Evolutionary conservation across 2,888 invertebrate genomes (phyloP).

Genomic region (Lypha dubia): DNA sequence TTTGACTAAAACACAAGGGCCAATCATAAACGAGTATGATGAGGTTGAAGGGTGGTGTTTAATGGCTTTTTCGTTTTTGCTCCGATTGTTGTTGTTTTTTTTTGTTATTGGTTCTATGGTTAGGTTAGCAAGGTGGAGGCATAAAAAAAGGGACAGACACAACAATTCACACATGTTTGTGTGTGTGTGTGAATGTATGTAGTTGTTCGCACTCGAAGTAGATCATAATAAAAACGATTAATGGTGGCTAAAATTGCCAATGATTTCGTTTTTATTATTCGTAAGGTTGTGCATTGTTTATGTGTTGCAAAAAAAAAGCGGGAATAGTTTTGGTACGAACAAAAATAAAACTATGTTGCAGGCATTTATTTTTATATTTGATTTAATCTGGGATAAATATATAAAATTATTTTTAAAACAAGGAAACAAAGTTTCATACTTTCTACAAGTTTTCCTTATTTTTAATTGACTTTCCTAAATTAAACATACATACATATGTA

Average conservation of each 20-base stretch:
- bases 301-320: not conserved
- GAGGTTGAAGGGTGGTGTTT: slow-evolving; percentile 68
- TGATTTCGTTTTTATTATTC: slow-evolving; percentile 19
- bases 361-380: not conserved
- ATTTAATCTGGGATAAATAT: too few species aligned
- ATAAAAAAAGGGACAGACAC: slow-evolving; percentile 13
- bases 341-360: not conserved
- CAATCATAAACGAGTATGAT: slow-evolving; percentile 71
- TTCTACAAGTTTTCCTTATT: too few species aligned
- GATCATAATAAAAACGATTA: slow-evolving; percentile 51
- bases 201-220: not conserved
- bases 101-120: slow-evolving; percentile 48
- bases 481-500: not conserved
- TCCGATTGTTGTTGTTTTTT: slow-evolving; percentile 30
- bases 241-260: slow-evolving; percentile 60
- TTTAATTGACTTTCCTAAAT: not conserved
- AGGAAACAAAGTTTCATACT: too few species aligned
- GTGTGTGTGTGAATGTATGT: not conserved
- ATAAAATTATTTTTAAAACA: too few species aligned
- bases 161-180: not conserved
- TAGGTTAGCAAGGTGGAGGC: slow-evolving; percentile 32
- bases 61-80: slow-evolving; percentile 35
- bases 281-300: not conserved
- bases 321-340: not conserved
- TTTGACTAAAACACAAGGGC: slow-evolving; percentile 55